These are phyloP conservation scores for Laterallus jamaicensis DNA, from an alignment of 2,113 vertebrate species.

Conservation along the genomic window DNA sequence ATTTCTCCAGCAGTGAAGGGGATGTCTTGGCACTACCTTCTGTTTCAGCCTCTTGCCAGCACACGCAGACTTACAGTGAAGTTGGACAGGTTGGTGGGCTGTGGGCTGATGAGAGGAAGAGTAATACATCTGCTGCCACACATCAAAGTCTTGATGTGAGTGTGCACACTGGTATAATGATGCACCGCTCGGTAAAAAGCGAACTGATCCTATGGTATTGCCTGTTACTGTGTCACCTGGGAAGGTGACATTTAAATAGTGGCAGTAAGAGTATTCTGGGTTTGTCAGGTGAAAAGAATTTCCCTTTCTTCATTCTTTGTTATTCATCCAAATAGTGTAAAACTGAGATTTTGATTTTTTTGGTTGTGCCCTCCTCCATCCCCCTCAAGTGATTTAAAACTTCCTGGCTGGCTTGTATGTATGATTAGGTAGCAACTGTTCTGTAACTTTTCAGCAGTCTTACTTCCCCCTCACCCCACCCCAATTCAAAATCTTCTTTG, in stretches of 20 bases:
- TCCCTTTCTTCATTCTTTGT: background rate
- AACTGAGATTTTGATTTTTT: background rate
- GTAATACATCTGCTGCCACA: background rate
- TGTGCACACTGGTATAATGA: background rate
- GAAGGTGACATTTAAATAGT: background rate
- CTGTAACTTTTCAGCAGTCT: background rate
- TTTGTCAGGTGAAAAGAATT: background rate
- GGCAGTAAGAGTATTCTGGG: background rate
- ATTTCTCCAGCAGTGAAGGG: background rate
- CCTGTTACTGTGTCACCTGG: background rate
- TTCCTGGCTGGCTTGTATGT: background rate
- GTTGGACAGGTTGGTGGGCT: background rate
- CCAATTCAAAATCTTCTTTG: background rate
- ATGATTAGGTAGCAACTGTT: background rate
- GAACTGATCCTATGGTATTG: background rate
- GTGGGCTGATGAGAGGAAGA: background rate
- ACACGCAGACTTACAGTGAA: fast-evolving
- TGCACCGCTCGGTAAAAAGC: background rate
- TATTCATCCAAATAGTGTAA: background rate
- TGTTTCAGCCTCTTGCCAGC: background rate
- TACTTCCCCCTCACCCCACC: background rate
- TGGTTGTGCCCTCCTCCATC: background rate
- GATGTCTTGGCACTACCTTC: background rate
- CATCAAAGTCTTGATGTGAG: background rate
- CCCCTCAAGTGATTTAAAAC: background rate